A percentile compares a stretch with the other conserved stretches of the same genome.
Conservation (phyloP, 2,113 vertebrate genomes). For the Carollia perspicillata region DNA sequence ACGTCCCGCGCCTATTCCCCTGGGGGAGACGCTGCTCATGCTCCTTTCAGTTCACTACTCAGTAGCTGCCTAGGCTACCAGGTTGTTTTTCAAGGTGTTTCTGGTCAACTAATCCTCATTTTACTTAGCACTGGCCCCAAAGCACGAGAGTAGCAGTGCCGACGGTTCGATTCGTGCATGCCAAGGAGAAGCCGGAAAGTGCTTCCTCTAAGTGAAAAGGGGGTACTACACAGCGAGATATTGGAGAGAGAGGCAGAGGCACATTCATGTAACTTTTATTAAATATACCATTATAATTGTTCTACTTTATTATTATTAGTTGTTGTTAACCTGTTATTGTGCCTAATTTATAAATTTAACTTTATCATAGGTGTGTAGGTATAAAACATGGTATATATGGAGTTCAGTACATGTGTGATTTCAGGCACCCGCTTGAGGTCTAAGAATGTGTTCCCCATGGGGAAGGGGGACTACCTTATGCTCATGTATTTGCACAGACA, state of each 20-base stretch:
- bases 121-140: neutral
- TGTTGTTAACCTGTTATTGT: neutral
- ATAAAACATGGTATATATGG: neutral
- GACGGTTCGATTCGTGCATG: no score
- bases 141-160: neutral
- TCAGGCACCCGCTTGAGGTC: neutral
- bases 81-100: neutral
- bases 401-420: neutral
- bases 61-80: neutral
- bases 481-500: neutral
- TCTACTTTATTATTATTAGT: neutral
- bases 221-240: neutral
- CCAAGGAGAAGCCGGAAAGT: neutral
- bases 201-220: neutral
- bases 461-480: neutral
- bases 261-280: neutral
- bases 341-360: neutral
- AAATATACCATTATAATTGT: neutral
- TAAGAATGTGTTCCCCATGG: neutral
- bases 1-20: neutral
- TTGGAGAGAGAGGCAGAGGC: neutral
- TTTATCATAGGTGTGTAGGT: neutral
- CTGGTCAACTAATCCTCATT: neutral
- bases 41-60: neutral
- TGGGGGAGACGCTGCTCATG: no score